Base-by-base conservation (phyloP, 1,140 invertebrate species). In the Eubasilissa regina region DNA sequence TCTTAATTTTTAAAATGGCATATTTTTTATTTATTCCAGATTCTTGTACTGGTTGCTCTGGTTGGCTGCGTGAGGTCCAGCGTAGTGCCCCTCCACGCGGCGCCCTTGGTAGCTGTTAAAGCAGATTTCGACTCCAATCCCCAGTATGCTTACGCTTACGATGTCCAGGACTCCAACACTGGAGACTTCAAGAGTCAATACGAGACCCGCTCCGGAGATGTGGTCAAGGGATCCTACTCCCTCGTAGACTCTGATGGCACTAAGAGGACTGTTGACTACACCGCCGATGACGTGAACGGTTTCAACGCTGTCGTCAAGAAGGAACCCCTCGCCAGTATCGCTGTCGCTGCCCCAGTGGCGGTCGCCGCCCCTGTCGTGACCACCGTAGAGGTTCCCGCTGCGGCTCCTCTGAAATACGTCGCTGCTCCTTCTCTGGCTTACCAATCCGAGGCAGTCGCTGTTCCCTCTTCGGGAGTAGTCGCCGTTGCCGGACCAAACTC, bases 181-280 rank as follows among this genome's bases (percentile, higher is more conserved):
- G 91, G 92, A 9, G 91, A 92, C 83, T 87, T 89, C 66, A 92
- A 92, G 86, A 88, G 86, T 66, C 90, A 92, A 84, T 87, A 91
- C 84, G 91, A 92, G 87, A 88, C 85, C 51, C 87, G 91, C 56
- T 87, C 88, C 72, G 91, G 91, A 17, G 91, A 92, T 83, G 86
- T 89, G 13, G 91, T 92, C 47, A 87, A 90, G 79, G 92, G 92
- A 45, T 86, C 85, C 47, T 92, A 92, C 84, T 89, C 89, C 4
- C 83, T 91, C 19, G 87, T 91, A n/a, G 91, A 92, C 80, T 89
- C 91, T 17, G 91, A 92, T 80, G 91, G 91, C 68, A 91, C 88
- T 4, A 85, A 88, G 15, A 84, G 90, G 56, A 87, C 88, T 73
- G 90, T 91, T 21, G 89, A 91, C 78, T 92, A 90, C 84, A 89